phyloP scores from a whole-genome alignment of 2,113 vertebrate genomes.

The Corydoras maculifer region DNA sequence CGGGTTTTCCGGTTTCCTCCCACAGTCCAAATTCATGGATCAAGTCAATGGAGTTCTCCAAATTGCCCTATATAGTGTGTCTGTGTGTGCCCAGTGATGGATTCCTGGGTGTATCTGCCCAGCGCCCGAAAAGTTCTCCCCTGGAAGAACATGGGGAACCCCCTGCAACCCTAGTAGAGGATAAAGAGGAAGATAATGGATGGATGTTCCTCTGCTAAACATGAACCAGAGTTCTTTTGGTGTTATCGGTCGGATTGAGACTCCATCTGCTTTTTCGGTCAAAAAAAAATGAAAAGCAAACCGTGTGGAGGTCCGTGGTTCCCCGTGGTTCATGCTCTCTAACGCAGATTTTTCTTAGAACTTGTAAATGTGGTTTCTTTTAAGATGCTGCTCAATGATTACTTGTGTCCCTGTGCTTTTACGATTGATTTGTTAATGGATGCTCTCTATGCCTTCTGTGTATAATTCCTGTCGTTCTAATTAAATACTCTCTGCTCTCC shows the following conservation, averaged over 20 bases:
- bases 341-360: slow-evolving; percentile 34
- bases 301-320: slow-evolving; percentile 15
- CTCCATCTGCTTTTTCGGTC: slow-evolving; percentile 24
- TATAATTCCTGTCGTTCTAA: slow-evolving; percentile 59
- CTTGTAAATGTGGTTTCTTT: slow-evolving; percentile 55
- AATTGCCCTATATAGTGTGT: too few relatives aligned
- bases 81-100: too few relatives aligned
- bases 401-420: slow-evolving; percentile 53
- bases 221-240: background rate
- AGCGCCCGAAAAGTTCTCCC: too few relatives aligned
- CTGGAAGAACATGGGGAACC: too few relatives aligned
- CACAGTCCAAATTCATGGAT: too few relatives aligned
- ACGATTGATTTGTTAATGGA: slow-evolving; percentile 48
- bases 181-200: too few relatives aligned
- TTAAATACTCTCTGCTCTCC: slow-evolving; percentile 43
- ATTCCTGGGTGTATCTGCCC: too few relatives aligned
- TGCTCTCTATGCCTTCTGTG: slow-evolving; percentile 55
- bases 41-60: too few relatives aligned
- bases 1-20: too few relatives aligned
- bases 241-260: slow-evolving; percentile 12
- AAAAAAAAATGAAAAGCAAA: slow-evolving; percentile 31
- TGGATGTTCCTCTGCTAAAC: too few relatives aligned
- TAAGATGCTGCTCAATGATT: slow-evolving; percentile 42
- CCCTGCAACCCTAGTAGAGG: too few relatives aligned
- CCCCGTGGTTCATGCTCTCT: slow-evolving; percentile 35